Conservation (phyloP, 2,797 vertebrate genomes). For the Microctenopoma steveboyesi region DNA sequence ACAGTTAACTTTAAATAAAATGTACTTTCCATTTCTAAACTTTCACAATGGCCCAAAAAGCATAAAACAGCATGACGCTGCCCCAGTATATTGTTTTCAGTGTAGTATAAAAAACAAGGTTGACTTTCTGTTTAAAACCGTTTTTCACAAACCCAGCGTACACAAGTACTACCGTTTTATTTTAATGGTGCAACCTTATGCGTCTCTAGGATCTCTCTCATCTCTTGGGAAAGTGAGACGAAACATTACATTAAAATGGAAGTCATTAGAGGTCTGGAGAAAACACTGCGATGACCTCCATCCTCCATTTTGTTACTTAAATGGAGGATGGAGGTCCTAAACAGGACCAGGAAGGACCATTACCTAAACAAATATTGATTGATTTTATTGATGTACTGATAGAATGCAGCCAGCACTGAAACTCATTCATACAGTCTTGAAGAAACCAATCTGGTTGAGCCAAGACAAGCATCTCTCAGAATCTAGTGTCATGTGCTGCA, state of each 20-base stretch:
- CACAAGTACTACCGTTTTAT: background rate
- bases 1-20: no score
- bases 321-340: background rate
- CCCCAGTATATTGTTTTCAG: no score
- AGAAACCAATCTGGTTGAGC: background rate
- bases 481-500: background rate
- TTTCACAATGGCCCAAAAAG: no score
- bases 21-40: background rate
- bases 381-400: background rate
- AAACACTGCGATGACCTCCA: background rate
- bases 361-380: background rate
- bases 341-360: background rate
- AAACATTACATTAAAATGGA: background rate
- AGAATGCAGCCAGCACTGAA: background rate
- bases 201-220: slow-evolving; percentile 12
- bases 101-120: background rate
- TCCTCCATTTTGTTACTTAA: background rate
- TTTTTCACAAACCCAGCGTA: background rate
- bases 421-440: background rate
- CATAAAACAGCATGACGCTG: no score
- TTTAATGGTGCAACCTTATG: background rate
- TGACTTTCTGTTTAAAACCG: background rate
- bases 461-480: background rate
- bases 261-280: slow-evolving; percentile 1
- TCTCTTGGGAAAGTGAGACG: background rate